A percentile compares a stretch with the other conserved stretches of the same genome.
These are phyloP conservation scores for Campylomormyrus numenius DNA, from an alignment of 2,113 vertebrate species.

Conservation along the genomic window DNA sequence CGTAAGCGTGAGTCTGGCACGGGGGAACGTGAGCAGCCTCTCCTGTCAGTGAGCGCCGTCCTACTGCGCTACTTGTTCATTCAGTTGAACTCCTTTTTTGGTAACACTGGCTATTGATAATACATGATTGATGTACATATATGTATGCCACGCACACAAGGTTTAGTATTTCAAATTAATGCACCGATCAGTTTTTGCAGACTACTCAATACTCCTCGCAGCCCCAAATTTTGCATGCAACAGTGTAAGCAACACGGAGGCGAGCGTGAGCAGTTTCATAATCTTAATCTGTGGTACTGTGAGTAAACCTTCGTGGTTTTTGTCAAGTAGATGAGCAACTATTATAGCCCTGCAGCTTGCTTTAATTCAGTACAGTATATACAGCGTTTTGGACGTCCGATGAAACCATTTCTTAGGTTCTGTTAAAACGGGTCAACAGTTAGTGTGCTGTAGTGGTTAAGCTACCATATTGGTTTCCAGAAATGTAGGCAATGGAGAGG, in stretches of 20 bases:
- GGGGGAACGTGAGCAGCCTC: slow-evolving; percentile 20
- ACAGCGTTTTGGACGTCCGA: neutral
- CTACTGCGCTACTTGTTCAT: neutral
- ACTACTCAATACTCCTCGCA: neutral
- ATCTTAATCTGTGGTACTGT: neutral
- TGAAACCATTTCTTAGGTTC: neutral
- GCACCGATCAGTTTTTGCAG: neutral
- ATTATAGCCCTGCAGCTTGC: neutral
- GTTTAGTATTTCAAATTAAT: slow-evolving; percentile 5
- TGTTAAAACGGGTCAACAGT: neutral
- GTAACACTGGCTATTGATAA: neutral
- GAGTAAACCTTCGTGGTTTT: neutral
- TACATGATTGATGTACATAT: slow-evolving; percentile 4
- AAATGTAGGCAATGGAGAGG: neutral
- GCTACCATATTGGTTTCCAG: neutral
- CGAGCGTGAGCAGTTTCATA: neutral
- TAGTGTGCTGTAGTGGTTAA: neutral
- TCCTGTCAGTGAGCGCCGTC: neutral
- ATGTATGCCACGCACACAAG: neutral
- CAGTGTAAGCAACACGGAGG: neutral
- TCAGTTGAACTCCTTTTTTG: slow-evolving; percentile 4
- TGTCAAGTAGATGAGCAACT: neutral
- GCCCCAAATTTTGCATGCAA: neutral
- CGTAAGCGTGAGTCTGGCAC: slow-evolving; percentile 53
- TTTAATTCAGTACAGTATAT: neutral